Base-by-base conservation (phyloP, 2,888 invertebrate species). In the Corythucha ciliata region DNA sequence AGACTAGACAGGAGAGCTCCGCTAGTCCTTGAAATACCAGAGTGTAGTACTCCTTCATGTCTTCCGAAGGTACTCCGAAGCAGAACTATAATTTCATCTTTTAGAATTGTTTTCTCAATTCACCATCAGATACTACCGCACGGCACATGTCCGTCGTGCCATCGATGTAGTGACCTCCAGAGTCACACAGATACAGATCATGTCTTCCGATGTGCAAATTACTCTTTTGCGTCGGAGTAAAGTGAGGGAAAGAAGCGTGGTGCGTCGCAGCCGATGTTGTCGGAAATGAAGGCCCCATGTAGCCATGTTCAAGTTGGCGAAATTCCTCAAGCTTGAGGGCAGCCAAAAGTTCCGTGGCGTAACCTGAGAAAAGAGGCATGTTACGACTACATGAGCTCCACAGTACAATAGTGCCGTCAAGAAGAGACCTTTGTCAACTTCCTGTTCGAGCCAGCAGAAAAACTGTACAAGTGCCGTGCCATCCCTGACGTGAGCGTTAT, bases 121-220 rank as follows among this genome's bases (percentile, higher is more conserved):
- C n/a, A n/a, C n/a, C n/a, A n/a, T n/a, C n/a, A 63, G 7, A n/a
- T 34, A 25, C 26, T 32, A 92, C 69, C 0, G 94, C 94, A 52
- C 96, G 74, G 0, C 94, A 94, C 1, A 94, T 85, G 66, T 94
- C 94, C 1, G 94, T 94, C 0, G 94, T 94, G 12, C 94, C 94
- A 66, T 92, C 90, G 22, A 57, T 72, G 69, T 79, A 88, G 58
- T 89, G 88, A 1, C 81, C 86, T 0, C 88, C 88, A 1, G 96
- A 94, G 68, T 98, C 98, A 60, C 93, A 81, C 1, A 98, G 73
- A 68, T 92, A 97, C 57, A 96, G 71, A 58, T 87, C 83, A n/a
- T 79, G 71, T 1, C 71, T 71, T 12, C 76, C 79, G 16, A 96
- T 80, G 8, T 72, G 71, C 12, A 80, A 72, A 42, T 80, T 78